Conservation (phyloP, 2,888 invertebrate species). For the Metalampra italica region DNA sequence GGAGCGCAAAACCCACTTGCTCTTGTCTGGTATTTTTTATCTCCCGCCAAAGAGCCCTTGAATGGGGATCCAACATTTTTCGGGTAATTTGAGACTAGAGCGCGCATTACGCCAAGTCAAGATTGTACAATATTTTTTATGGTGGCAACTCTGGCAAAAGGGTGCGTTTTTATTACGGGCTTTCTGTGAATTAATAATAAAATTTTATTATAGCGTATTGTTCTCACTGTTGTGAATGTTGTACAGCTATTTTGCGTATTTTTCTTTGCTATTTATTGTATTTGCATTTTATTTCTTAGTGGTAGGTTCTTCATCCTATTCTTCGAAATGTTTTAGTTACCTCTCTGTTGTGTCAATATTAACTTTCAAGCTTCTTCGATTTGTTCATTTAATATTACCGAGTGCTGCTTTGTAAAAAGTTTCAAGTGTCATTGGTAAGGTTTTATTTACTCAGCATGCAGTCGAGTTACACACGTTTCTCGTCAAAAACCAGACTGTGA, state of each 20-base stretch:
- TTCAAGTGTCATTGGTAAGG: too few relatives aligned
- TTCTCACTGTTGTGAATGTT: background rate
- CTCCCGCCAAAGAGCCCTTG: conserved; percentile 34
- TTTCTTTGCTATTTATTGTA: background rate
- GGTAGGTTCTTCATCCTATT: too few relatives aligned
- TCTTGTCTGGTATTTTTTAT: conserved; percentile 37
- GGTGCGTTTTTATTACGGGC: conserved; percentile 1
- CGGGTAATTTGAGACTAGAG: conserved; percentile 42
- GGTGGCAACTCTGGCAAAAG: conserved; percentile 4
- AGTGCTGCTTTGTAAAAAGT: too few relatives aligned
- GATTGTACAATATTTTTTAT: conserved; percentile 32
- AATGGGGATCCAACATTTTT: conserved; percentile 36
- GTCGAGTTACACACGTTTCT: too few relatives aligned
- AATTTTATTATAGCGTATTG: conserved; percentile 3
- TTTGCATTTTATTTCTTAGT: too few relatives aligned
- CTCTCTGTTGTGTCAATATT: too few relatives aligned
- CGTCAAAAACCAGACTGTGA: too few relatives aligned
- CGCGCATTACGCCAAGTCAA: conserved; percentile 28
- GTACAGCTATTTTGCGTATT: background rate
- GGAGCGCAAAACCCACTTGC: background rate
- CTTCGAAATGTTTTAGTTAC: too few relatives aligned
- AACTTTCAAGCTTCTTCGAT: too few relatives aligned
- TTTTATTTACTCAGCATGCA: too few relatives aligned
- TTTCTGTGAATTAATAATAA: conserved; percentile 7
- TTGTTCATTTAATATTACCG: too few relatives aligned